A percentile compares a stretch with the other conserved stretches of the same genome.
These are phyloP conservation scores for Fragum whitleyi DNA, from an alignment of 2,888 invertebrate species.

Conservation along the genomic window DNA sequence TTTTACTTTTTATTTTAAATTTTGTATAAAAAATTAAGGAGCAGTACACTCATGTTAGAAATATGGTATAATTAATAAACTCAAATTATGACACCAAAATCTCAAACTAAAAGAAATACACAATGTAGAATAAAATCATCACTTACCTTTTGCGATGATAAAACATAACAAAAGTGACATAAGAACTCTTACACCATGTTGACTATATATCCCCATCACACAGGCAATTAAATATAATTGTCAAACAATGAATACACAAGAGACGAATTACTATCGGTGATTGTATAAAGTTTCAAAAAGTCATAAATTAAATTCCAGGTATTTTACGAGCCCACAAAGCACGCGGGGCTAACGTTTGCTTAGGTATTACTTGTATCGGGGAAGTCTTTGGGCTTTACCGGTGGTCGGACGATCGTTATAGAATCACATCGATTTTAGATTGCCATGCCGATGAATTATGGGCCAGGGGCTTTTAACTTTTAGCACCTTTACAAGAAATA, in stretches of 20 bases:
- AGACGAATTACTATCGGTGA: background rate
- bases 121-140: too few relatives aligned
- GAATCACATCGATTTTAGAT: constrained; percentile 17
- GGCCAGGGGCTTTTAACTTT: constrained; percentile 2
- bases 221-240: background rate
- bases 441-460: constrained; percentile 15
- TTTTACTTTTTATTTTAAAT: too few relatives aligned
- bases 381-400: background rate
- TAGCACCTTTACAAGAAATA: constrained; percentile 1
- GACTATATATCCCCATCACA: constrained; percentile 13
- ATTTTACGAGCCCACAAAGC: background rate
- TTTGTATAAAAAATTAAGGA: too few relatives aligned
- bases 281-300: constrained; percentile 22
- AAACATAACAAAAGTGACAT: background rate
- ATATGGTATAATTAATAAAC: too few relatives aligned
- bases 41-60: too few relatives aligned
- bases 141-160: constrained; percentile 1
- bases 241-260: background rate
- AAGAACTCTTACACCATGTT: constrained; percentile 5
- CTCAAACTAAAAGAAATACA: too few relatives aligned
- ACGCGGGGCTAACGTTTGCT: constrained; percentile 6
- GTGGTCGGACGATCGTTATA: constrained; percentile 11
- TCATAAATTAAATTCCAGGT: constrained; percentile 12
- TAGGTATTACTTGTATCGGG: background rate
- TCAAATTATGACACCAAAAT: too few relatives aligned